Percentiles rank a stretch among this genome's conserved stretches.
These are phyloP conservation scores for Plumapathes pennacea DNA, from an alignment of 92 coral and sea anemone genomes.

Conservation along the genomic window DNA sequence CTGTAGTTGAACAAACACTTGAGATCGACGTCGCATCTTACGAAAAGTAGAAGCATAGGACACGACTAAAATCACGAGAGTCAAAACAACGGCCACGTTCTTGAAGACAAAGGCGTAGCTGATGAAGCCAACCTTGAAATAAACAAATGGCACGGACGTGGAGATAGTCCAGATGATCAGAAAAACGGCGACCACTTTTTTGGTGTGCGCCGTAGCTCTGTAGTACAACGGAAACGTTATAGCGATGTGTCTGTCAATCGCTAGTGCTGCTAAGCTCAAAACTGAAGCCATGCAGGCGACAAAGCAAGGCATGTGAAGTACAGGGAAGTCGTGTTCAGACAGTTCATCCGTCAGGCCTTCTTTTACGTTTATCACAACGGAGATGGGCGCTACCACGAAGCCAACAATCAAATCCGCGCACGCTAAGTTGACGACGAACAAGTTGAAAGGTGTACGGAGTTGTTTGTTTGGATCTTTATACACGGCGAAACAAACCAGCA, in stretches of 20 bases:
- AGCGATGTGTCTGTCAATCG: conserved; percentile 29
- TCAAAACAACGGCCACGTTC: conserved; percentile 5
- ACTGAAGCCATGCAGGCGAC: conserved; percentile 27
- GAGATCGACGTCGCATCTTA: too few relatives aligned
- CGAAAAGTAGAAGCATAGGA: too few relatives aligned
- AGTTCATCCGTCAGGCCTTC: conserved; percentile 18
- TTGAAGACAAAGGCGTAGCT: conserved; percentile 11
- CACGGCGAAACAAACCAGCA: conserved; percentile 18
- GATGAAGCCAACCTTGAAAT: conserved; percentile 24
- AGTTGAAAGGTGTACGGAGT: conserved; percentile 41
- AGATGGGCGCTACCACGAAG: conserved; percentile 25
- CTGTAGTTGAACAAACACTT: too few relatives aligned
- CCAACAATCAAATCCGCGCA: conserved; percentile 30
- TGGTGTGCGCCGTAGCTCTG: conserved; percentile 12
- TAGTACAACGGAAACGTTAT: conserved; percentile 11
- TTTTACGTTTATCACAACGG: conserved; percentile 19
- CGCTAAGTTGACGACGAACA: conserved; percentile 31
- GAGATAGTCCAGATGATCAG: conserved; percentile 22
- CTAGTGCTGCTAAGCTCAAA: conserved; percentile 32
- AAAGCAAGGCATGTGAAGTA: conserved; percentile 26
- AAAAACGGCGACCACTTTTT: neutral
- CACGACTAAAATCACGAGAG: conserved; percentile 14
- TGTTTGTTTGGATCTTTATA: conserved; percentile 15
- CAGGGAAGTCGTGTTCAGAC: neutral
- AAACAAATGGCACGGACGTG: conserved; percentile 2